Evolutionary conservation across 2,888 invertebrate species (phyloP), one percentile per base, ranked within the genome.

Genomic region (Trilocha varians): DNA sequence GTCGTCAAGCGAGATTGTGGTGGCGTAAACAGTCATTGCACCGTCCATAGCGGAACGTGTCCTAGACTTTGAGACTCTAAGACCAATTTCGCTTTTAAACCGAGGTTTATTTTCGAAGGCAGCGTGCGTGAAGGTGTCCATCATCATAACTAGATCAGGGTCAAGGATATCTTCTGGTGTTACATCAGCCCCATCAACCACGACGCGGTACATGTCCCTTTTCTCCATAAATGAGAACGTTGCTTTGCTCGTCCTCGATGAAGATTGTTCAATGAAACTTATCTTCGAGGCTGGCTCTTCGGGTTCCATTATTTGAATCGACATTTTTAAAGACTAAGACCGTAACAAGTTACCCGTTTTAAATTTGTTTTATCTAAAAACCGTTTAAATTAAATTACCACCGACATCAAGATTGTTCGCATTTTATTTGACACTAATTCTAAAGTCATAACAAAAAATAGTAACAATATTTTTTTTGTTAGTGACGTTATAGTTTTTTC

Each of bases 1-100:
- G 66, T 85, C 79, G 82, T 85, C 84, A 77, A 85, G 83, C 71
- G 70, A 68, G 46, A 85, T 82, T 2, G 85, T 85, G 3, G 85
- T 85, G 2, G 82, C 79, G 55, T 70, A 84, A 3, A 82, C 78
- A 46, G 75, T 78, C 65, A 74, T 72, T 6, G 65, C 70, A n/a
- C 53, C 45, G n/a, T 74, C 77, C 13, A 48, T 49, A 2, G 40
- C 47, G 11, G 58, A 57, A 32, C 55, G 69, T 1, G 64, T 48
- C 41, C 54, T 65, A 0, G 70, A 64, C 46, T 49, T 65, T 0
- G 59, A 47, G 2, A 46, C 32, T 57, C 63, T 71, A 3, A 73
- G 43, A 15, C 44, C 53, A 3, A 54, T 47, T 18, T 75, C 76
- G 43, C 74, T 74, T 49, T 65, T 66, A 3, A 40, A 39, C n/a